Conservation (phyloP, 2,888 invertebrate genomes). For the Subacronicta megacephala region DNA sequence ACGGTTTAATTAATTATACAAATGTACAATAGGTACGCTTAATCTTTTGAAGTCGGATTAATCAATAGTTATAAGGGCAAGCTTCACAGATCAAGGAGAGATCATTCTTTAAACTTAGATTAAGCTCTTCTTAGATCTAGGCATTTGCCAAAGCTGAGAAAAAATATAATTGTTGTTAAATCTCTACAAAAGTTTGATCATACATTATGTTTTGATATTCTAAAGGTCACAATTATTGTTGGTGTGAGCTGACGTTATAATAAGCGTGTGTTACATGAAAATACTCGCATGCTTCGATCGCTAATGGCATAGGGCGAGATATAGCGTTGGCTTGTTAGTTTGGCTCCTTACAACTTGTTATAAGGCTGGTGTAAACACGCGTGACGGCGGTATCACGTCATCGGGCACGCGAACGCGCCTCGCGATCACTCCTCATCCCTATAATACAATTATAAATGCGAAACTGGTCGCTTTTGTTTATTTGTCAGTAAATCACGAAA, state of each 20-base stretch:
- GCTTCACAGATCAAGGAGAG: conserved; percentile 26
- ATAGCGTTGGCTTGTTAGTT: conserved; percentile 80
- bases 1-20: conserved; percentile 74
- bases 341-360: conserved; percentile 81
- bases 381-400: conserved; percentile 85
- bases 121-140: neutral
- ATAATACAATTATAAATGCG: conserved; percentile 73
- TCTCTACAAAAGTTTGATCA: too few relatives aligned
- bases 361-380: conserved; percentile 82
- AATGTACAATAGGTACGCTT: conserved; percentile 50
- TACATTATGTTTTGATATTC: too few relatives aligned
- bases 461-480: conserved; percentile 65
- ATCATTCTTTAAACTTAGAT: conserved; percentile 1
- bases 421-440: conserved; percentile 74
- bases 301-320: conserved; percentile 64
- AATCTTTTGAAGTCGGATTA: conserved; percentile 54
- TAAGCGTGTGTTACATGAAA: conserved; percentile 61
- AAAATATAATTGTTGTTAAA: too few relatives aligned
- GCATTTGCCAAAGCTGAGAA: too few relatives aligned
- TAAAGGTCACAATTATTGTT: conserved; percentile 17
- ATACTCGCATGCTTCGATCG: conserved; percentile 70
- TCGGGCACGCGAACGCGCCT: conserved; percentile 82
- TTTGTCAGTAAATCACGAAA: conserved; percentile 70
- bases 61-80: conserved; percentile 44
- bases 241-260: conserved; percentile 40